Evolutionary conservation across 2,797 vertebrate genomes (phyloP).

Genomic region (Semaprochilodus insignis): DNA sequence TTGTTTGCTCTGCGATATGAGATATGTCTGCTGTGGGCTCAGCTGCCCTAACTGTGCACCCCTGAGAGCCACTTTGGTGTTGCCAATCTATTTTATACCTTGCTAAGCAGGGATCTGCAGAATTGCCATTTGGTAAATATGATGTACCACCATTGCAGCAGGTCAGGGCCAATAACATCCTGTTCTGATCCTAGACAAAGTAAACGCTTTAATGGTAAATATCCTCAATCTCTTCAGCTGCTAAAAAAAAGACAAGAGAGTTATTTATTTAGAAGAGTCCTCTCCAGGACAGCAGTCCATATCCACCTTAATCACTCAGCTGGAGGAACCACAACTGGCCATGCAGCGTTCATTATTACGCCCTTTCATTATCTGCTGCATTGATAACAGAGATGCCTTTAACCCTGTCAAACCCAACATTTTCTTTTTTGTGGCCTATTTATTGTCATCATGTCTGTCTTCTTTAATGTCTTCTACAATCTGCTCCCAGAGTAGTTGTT

Average conservation of each 20-base stretch:
- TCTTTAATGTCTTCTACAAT: no score
- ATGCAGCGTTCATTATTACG: constrained; percentile 40
- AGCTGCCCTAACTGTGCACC: constrained; percentile 35
- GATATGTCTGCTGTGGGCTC: constrained; percentile 53
- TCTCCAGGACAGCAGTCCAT: constrained; percentile 43
- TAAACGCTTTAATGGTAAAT: constrained; percentile 18
- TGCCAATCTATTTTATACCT: constrained; percentile 70
- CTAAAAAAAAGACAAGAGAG: constrained; percentile 59
- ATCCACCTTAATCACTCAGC: constrained; percentile 57
- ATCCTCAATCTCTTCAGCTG: constrained; percentile 54
- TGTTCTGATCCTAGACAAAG: constrained; percentile 65
- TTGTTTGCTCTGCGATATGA: constrained; percentile 62
- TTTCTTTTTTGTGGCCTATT: no score
- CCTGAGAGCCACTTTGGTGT: constrained; percentile 67
- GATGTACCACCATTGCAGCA: constrained; percentile 74
- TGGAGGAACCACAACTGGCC: constrained; percentile 27
- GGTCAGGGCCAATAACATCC: constrained; percentile 73
- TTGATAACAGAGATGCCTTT: constrained; percentile 35
- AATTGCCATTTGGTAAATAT: constrained; percentile 78
- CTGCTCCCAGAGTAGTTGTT: no score
- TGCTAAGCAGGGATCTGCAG: constrained; percentile 59
- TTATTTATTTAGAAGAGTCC: constrained; percentile 67
- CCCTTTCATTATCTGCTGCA: constrained; percentile 58
- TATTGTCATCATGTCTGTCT: no score
- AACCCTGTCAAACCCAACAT: neutral